A percentile compares a stretch with the other conserved stretches of the same genome.
Evolutionary conservation across 1,140 invertebrate genomes (phyloP).

Genomic region (Maniola jurtina): DNA sequence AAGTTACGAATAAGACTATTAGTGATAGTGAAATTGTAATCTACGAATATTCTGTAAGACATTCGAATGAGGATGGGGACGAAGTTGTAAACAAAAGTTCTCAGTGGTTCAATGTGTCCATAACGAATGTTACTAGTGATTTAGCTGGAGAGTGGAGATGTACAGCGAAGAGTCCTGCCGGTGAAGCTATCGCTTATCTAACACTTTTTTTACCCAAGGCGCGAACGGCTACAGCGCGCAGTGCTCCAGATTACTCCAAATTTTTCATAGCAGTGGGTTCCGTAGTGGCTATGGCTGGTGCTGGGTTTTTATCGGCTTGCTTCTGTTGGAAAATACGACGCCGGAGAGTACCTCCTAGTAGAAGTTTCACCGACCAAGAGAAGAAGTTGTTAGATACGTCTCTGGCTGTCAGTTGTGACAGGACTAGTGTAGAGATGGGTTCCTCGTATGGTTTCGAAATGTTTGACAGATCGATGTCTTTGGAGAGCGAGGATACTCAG

Average conservation of each 20-base stretch:
- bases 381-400: conserved; percentile 88
- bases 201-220: conserved; percentile 67
- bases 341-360: conserved; percentile 83
- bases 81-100: conserved; percentile 66
- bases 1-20: conserved; percentile 52
- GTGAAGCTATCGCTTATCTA: conserved; percentile 59
- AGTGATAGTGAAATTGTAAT: conserved; percentile 55
- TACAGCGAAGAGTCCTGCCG: conserved; percentile 64
- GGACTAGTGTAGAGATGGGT: conserved; percentile 76
- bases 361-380: conserved; percentile 91
- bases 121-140: conserved; percentile 70
- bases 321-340: conserved; percentile 72
- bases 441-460: conserved; percentile 81
- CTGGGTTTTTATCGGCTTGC: conserved; percentile 61
- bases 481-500: conserved; percentile 62
- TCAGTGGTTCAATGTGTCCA: conserved; percentile 70
- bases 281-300: conserved; percentile 58
- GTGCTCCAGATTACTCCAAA: conserved; percentile 66
- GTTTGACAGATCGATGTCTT: conserved; percentile 72
- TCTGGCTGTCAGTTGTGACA: conserved; percentile 86
- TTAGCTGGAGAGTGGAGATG: conserved; percentile 74
- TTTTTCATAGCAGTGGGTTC: conserved; percentile 64
- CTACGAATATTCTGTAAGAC: conserved; percentile 44
- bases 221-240: conserved; percentile 56
- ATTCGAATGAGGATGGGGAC: conserved; percentile 57